Evolutionary conservation across 2,797 vertebrate species (phyloP), one percentile per base, ranked within the genome.

Genomic region (Myotis planiceps): DNA sequence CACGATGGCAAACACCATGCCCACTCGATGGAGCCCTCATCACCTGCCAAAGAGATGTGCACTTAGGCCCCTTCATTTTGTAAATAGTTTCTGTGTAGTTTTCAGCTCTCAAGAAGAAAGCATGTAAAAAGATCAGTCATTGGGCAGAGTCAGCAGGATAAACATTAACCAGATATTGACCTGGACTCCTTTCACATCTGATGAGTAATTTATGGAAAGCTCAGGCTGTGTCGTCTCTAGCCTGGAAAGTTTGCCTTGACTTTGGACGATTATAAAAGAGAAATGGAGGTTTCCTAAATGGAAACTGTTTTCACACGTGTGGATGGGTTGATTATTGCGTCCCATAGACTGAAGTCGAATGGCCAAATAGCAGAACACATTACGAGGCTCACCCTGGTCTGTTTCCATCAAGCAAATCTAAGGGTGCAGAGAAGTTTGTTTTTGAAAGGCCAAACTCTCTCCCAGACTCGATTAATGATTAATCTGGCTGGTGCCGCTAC

Each of bases 161-260:
- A 98, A 97, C 97, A 98, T 98, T 98, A 98, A 98, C 97, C 94
- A 97, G 93, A 53, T 96, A 97, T 39, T 95, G 76, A 98, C 71
- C 76, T 63, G 92, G 74, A 42, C 37, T 90, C 88, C 88, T 90
- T 97, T 97, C 95, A 91, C 19, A 27, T 92, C 92, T 72, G 94
- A 81, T 88, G 93, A 93, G 69, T 72, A 96, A 94, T 21, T 79
- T 65, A 39, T 32, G 96, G 1, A 0, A 29, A 68, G 53, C 85
- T 93, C 53, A 68, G 79, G 87, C 84, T 89, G 96, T 58, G 45
- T 78, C 63, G 2, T 82, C 88, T 95, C 90, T 88, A 93, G 75
- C 95, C 87, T 69, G 85, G 82, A 95, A 96, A 74, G 60, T 92
- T 66, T 92, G 45, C 68, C 89, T 18, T 98, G 94, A 98, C 78